Conservation (phyloP, 92 coral and sea anemone species). For the Epizoanthus scotinus region DNA sequence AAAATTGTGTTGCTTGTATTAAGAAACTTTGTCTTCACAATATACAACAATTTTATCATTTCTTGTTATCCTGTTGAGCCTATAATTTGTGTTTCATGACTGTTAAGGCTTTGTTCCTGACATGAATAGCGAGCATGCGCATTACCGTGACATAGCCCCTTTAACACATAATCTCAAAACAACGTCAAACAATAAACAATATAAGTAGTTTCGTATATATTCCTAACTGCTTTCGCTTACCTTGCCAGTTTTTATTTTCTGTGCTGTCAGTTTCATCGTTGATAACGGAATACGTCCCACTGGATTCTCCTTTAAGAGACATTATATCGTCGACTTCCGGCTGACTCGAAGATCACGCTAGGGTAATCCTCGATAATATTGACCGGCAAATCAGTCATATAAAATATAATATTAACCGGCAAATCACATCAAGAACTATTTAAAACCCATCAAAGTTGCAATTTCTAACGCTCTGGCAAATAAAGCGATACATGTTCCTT, state of each 20-base stretch:
- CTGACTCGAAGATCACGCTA: neutral
- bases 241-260: neutral
- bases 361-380: neutral
- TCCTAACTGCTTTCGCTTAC: neutral
- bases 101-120: no score
- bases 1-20: no score
- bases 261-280: neutral
- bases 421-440: neutral
- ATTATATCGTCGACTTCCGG: neutral
- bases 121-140: no score
- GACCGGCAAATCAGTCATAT: neutral
- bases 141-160: no score
- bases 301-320: neutral
- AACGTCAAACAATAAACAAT: no score
- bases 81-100: no score
- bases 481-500: neutral
- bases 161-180: no score
- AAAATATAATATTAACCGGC: no score
- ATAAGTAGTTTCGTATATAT: neutral
- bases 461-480: neutral
- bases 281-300: neutral
- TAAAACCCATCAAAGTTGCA: neutral
- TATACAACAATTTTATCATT: no score
- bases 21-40: no score
- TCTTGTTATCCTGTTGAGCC: no score